Conservation (phyloP, 2,113 vertebrate species). For the Tringa solitaria region DNA sequence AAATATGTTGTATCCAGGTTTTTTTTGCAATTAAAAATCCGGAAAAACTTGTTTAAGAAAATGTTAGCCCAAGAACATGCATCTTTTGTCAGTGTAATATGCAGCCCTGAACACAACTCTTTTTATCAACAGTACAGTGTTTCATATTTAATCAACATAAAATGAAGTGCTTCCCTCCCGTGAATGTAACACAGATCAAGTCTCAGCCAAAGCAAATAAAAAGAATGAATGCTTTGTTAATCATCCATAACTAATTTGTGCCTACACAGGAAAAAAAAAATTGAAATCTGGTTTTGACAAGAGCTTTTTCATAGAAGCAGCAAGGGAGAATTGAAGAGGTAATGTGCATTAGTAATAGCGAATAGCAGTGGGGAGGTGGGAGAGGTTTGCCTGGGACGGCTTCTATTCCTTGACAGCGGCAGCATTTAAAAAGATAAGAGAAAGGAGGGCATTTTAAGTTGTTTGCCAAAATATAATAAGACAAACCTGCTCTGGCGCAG, state of each 20-base stretch:
- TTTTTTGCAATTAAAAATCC: slow-evolving; percentile 53
- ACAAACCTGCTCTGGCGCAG: not conserved
- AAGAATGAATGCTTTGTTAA: slow-evolving; percentile 78
- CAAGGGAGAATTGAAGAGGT: slow-evolving; percentile 11
- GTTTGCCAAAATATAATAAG: not conserved
- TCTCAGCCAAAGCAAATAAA: slow-evolving; percentile 79
- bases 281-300: too few species aligned
- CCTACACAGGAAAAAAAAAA: slow-evolving; percentile 32
- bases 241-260: slow-evolving; percentile 79
- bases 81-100: slow-evolving; percentile 52
- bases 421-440: slow-evolving; percentile 8
- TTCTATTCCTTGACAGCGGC: slow-evolving; percentile 13
- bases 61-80: slow-evolving; percentile 42
- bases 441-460: not conserved
- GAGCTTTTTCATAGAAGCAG: too few species aligned
- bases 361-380: not conserved
- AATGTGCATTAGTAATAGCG: slow-evolving; percentile 26
- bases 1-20: not conserved
- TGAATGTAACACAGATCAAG: slow-evolving; percentile 67
- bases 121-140: slow-evolving; percentile 63
- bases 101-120: slow-evolving; percentile 36
- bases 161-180: slow-evolving; percentile 74
- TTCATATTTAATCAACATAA: slow-evolving; percentile 68
- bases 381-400: not conserved
- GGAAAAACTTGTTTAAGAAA: slow-evolving; percentile 62